These are phyloP conservation scores for Smittia aterrima DNA, from an alignment of 2,888 invertebrate genomes.

Conservation along the genomic window DNA sequence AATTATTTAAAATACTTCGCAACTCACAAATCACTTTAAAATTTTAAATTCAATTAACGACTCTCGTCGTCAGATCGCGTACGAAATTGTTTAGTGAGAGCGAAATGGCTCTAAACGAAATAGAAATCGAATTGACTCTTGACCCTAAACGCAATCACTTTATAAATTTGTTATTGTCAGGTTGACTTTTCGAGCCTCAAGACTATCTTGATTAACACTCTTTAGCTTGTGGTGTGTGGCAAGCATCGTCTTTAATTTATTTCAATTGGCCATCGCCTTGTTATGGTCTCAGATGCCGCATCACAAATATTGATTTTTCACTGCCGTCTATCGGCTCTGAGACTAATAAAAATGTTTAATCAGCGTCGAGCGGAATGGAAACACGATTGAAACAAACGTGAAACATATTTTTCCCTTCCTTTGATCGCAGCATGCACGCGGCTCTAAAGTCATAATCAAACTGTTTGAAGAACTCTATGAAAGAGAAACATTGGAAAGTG, in stretches of 20 bases:
- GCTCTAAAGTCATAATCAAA: conserved; percentile 3
- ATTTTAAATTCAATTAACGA: conserved; percentile 38
- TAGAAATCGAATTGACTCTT: conserved; percentile 35
- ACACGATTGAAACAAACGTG: conserved; percentile 16
- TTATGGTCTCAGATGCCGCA: not conserved
- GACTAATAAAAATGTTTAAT: conserved; percentile 36
- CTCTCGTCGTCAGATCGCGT: not conserved
- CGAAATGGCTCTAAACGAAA: not conserved
- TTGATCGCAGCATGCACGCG: conserved; percentile 36
- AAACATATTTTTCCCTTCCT: conserved; percentile 18
- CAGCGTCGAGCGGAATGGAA: not conserved
- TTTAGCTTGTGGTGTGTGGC: conserved; percentile 4
- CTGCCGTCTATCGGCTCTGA: conserved; percentile 1
- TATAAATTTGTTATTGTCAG: conserved; percentile 23
- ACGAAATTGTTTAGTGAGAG: not conserved
- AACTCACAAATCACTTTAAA: conserved; percentile 32
- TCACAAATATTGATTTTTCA: conserved; percentile 35
- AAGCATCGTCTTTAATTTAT: conserved; percentile 10
- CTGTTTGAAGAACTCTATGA: not conserved
- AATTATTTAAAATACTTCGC: conserved; percentile 13
- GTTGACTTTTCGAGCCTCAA: not conserved
- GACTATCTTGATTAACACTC: conserved; percentile 8
- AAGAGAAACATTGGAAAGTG: conserved; percentile 18
- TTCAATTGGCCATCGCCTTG: conserved; percentile 17
- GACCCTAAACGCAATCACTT: conserved; percentile 26